Evolutionary conservation across 2,797 vertebrate genomes (phyloP).

Genomic region (Pangasius macronema): DNA sequence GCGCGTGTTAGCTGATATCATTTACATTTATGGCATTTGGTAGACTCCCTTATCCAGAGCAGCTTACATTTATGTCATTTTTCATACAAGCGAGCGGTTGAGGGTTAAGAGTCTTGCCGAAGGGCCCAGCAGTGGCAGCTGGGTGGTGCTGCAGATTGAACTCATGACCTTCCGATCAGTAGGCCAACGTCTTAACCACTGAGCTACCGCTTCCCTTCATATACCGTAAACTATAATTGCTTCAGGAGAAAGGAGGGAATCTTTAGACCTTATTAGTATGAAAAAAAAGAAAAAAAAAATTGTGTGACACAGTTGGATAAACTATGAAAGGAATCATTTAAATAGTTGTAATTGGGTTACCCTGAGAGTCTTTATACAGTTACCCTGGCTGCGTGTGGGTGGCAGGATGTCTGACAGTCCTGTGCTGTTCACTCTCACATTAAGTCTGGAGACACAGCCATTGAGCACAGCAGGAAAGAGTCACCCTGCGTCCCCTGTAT

Average conservation of each 20-base stretch:
- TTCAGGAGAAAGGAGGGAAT: background rate
- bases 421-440: slow-evolving; percentile 63
- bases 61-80: too few relatives aligned
- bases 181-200: too few relatives aligned
- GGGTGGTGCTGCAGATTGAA: too few relatives aligned
- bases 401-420: slow-evolving; percentile 49
- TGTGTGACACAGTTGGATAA: background rate
- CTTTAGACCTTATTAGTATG: background rate
- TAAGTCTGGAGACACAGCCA: slow-evolving; percentile 62
- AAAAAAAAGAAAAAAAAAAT: too few relatives aligned
- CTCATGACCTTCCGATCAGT: too few relatives aligned
- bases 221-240: background rate
- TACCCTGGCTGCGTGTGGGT: slow-evolving; percentile 18
- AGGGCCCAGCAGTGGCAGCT: too few relatives aligned
- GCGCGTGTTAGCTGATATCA: background rate
- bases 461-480: slow-evolving; percentile 64
- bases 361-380: slow-evolving; percentile 9
- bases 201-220: too few relatives aligned
- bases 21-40: too few relatives aligned
- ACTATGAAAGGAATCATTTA: slow-evolving; percentile 5
- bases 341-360: slow-evolving; percentile 10
- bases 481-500: slow-evolving; percentile 68
- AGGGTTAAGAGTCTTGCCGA: too few relatives aligned
- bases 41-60: too few relatives aligned
- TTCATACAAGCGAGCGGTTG: too few relatives aligned